These are phyloP conservation scores for Cotesia glomerata DNA, from an alignment of 1,140 invertebrate genomes.

Conservation along the genomic window DNA sequence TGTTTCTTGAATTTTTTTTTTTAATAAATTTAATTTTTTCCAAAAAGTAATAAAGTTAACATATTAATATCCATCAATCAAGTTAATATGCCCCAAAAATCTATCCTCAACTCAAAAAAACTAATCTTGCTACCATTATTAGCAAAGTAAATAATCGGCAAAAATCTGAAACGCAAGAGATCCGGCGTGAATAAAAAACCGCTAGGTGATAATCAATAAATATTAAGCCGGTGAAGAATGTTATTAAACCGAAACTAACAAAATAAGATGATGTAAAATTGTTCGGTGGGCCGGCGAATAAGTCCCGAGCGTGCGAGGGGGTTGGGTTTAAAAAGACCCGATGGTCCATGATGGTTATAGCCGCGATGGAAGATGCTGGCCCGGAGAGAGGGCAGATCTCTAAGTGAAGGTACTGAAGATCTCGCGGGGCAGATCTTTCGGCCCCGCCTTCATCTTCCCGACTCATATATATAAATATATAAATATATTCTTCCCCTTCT, in stretches of 20 bases:
- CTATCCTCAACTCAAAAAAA: too few species aligned
- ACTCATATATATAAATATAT: neutral
- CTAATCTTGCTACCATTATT: too few species aligned
- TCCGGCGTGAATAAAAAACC: too few species aligned
- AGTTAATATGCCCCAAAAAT: too few species aligned
- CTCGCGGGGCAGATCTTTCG: conserved; percentile 47
- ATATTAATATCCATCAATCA: too few species aligned
- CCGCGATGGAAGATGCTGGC: conserved; percentile 56
- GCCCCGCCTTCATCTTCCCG: conserved; percentile 49
- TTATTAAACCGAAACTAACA: neutral
- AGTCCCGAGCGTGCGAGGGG: conserved; percentile 40
- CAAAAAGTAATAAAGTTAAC: too few species aligned
- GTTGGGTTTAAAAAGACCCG: conserved; percentile 45
- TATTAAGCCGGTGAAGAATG: neutral
- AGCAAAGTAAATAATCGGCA: too few species aligned
- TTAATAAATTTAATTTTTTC: too few species aligned
- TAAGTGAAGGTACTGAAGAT: conserved; percentile 24
- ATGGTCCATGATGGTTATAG: conserved; percentile 28
- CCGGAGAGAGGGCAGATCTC: conserved; percentile 49
- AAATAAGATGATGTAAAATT: conserved; percentile 19
- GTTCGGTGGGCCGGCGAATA: conserved; percentile 46
- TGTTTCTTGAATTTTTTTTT: too few species aligned
- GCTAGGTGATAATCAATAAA: neutral
- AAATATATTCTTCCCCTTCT: neutral
- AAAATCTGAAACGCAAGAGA: too few species aligned